These are phyloP conservation scores for Tetanocera ferruginea DNA, from an alignment of 2,888 invertebrate species.

Conservation along the genomic window DNA sequence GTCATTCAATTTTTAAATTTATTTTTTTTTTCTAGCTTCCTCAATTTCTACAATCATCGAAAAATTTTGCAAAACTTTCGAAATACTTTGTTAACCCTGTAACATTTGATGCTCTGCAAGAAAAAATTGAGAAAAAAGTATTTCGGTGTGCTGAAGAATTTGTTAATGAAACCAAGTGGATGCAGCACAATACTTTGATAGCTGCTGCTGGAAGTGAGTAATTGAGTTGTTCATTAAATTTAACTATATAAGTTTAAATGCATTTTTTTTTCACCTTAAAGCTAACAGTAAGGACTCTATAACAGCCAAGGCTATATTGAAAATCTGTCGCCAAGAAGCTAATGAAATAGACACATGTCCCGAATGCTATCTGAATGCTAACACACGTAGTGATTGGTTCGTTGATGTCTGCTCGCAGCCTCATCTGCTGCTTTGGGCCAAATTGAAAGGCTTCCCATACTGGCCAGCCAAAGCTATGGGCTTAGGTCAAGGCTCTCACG, in stretches of 20 bases:
- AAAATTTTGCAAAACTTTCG: slow-evolving; percentile 56
- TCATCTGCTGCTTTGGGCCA: slow-evolving; percentile 95
- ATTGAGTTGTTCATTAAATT: background rate
- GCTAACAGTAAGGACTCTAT: slow-evolving; percentile 81
- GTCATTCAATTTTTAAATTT: background rate
- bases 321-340: slow-evolving; percentile 89
- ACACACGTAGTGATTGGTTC: slow-evolving; percentile 88
- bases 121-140: slow-evolving; percentile 80
- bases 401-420: slow-evolving; percentile 91
- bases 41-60: slow-evolving; percentile 12
- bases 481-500: slow-evolving; percentile 75
- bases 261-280: slow-evolving; percentile 69
- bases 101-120: slow-evolving; percentile 82
- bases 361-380: slow-evolving; percentile 90
- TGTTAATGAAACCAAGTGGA: slow-evolving; percentile 92
- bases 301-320: slow-evolving; percentile 83
- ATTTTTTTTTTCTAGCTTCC: slow-evolving; percentile 6
- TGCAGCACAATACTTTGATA: slow-evolving; percentile 91
- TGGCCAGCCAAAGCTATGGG: slow-evolving; percentile 97
- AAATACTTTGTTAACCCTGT: slow-evolving; percentile 90
- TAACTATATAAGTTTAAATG: background rate
- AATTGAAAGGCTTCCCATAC: slow-evolving; percentile 94
- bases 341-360: slow-evolving; percentile 94
- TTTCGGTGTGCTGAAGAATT: slow-evolving; percentile 93
- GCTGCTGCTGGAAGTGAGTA: slow-evolving; percentile 90